Conservation (phyloP, 2,797 vertebrate genomes). For the Carcharodon carcharias region DNA sequence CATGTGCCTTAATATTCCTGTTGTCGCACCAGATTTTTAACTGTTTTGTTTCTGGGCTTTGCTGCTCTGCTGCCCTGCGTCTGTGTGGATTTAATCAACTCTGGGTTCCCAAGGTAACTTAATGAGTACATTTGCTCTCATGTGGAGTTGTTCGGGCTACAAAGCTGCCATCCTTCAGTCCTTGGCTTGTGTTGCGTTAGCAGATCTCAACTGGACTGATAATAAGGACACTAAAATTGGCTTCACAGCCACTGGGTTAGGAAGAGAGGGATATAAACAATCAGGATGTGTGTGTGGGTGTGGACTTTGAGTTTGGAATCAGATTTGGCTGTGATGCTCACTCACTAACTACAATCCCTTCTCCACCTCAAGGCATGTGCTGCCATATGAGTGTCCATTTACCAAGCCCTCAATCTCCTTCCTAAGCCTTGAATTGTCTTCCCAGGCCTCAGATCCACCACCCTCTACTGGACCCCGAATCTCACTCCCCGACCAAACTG, state of each 20-base stretch:
- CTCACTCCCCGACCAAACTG: too few relatives aligned
- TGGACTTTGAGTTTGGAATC: not conserved
- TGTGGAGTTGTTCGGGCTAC: not conserved
- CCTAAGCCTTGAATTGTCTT: not conserved
- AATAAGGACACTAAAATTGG: not conserved
- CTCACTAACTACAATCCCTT: not conserved
- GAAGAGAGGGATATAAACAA: not conserved
- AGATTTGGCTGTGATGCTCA: not conserved
- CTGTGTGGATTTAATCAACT: not conserved
- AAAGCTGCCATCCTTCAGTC: too few relatives aligned
- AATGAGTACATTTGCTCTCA: not conserved
- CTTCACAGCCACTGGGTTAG: not conserved
- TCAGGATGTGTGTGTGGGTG: not conserved
- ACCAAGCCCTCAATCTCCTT: not conserved
- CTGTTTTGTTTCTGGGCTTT: not conserved
- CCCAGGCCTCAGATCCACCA: too few relatives aligned
- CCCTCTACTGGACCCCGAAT: too few relatives aligned
- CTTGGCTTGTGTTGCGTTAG: not conserved
- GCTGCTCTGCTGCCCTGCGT: not conserved
- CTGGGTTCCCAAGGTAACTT: not conserved
- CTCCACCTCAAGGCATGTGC: not conserved
- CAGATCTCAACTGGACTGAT: not conserved
- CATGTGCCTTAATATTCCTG: not conserved
- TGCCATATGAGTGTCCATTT: not conserved
- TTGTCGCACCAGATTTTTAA: not conserved